phyloP scores from a whole-genome alignment of 2,888 invertebrate genomes.

The Adelphocoris suturalis region DNA sequence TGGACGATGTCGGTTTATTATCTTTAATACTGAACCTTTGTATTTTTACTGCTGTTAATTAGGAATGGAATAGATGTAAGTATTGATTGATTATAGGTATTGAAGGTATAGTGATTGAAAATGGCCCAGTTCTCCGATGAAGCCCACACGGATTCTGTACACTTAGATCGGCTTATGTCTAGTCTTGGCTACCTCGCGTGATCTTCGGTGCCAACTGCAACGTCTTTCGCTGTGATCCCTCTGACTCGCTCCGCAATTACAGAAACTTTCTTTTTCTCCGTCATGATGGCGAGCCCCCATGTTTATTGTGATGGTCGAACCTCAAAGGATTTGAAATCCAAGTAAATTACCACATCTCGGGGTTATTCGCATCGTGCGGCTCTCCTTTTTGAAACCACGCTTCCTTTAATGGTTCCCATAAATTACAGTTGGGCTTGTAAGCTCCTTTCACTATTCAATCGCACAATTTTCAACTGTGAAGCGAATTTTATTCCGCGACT shows the following conservation, averaged over 20 bases:
- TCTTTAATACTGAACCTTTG: no score
- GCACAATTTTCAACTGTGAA: constrained; percentile 7
- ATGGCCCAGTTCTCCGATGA: no score
- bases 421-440: constrained; percentile 18
- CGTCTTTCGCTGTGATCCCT: not conserved
- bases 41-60: no score
- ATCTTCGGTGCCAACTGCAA: not conserved
- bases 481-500: constrained; percentile 4
- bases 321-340: constrained; percentile 13
- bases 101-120: no score
- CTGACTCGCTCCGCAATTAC: not conserved
- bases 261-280: constrained; percentile 12
- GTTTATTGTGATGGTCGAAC: constrained; percentile 2
- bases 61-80: no score
- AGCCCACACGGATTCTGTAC: no score
- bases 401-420: constrained; percentile 15
- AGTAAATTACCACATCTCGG: constrained; percentile 26
- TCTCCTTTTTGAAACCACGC: constrained; percentile 5
- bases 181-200: not conserved
- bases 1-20: no score
- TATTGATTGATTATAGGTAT: no score
- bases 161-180: no score
- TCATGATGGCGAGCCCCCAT: constrained; percentile 3
- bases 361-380: constrained; percentile 9
- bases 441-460: constrained; percentile 26